Base-by-base conservation (phyloP, 1,140 invertebrate genomes). In the Pteromalus puparum region DNA sequence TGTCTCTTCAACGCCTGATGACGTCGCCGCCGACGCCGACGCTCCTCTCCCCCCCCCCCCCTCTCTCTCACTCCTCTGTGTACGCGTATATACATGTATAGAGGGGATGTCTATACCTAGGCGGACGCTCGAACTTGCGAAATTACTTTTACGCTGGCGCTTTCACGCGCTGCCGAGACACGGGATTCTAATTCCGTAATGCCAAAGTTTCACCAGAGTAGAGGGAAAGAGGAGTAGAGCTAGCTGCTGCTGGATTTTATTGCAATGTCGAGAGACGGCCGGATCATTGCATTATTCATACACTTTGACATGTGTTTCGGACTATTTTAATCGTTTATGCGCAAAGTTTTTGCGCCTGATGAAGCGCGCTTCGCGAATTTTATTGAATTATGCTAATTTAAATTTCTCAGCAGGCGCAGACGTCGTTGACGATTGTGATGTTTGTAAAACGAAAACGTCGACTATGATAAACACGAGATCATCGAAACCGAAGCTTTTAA, bases 111-210 rank as follows among this genome's bases (percentile, higher is more conserved):
- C 53, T 61, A n/a, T 18, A 6, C 21, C 30, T 34, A 34, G 5
- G 26, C 67, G 67, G 24, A 30, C 72, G 34, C 28, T 10, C 30
- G 53, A 85, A 86, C 67, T 86, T 84, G 81, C 70, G 24, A 84
- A 86, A 85, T 86, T 84, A 85, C 80, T 86, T 86, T 82, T 80
- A 80, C 80, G 73, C 34, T 6, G n/a, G 72, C 34, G 26, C 80
- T 61, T 61, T 48, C 67, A 30, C 78, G 78, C 42, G 53, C 53
- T 6, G 30, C 48, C 26, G 42, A 74, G 72, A 65, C 81, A 65
- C 48, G 61, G 28, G 65, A 83, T 78, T 83, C 82, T 78, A 83
- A 83, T 78, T 83, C 67, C 38, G 67, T 78, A 83, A 83, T 78
- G 82, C 42, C 73, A 21, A 83, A 78, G 75, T 72, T 83, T 83